These are phyloP conservation scores for Patella pellucida DNA, from an alignment of 2,888 invertebrate species.

Conservation along the genomic window DNA sequence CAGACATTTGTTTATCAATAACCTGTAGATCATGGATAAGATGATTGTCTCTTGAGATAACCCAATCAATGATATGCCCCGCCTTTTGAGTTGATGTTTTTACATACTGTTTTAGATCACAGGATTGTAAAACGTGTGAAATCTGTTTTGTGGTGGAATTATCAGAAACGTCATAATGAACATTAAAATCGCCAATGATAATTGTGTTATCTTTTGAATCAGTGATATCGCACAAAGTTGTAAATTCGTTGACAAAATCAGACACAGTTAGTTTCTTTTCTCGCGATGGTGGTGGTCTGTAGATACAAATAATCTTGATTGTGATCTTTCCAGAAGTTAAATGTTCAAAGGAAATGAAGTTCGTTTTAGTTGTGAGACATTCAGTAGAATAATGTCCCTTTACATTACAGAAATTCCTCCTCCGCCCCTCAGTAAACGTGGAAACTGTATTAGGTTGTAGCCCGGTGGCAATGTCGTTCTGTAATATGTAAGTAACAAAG, in stretches of 20 bases:
- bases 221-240: neutral
- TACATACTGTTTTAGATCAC: neutral
- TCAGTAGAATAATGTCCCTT: neutral
- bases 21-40: no score
- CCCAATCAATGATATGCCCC: no score
- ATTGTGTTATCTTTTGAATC: slow-evolving; percentile 1
- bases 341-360: neutral
- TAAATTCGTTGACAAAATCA: neutral
- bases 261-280: neutral
- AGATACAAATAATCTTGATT: neutral
- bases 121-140: neutral
- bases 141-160: neutral
- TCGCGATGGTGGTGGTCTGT: neutral
- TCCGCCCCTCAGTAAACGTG: no score
- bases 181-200: slow-evolving; percentile 6
- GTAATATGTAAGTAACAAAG: no score
- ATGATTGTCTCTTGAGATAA: no score
- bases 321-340: slow-evolving; percentile 1
- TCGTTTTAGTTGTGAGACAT: neutral
- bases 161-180: neutral
- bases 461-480: no score
- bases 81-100: no score
- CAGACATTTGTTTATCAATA: no score
- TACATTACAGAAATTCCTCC: no score
- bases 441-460: no score